phyloP scores from a whole-genome alignment of 2,888 invertebrate species.

The Tenthredo amoena region DNA sequence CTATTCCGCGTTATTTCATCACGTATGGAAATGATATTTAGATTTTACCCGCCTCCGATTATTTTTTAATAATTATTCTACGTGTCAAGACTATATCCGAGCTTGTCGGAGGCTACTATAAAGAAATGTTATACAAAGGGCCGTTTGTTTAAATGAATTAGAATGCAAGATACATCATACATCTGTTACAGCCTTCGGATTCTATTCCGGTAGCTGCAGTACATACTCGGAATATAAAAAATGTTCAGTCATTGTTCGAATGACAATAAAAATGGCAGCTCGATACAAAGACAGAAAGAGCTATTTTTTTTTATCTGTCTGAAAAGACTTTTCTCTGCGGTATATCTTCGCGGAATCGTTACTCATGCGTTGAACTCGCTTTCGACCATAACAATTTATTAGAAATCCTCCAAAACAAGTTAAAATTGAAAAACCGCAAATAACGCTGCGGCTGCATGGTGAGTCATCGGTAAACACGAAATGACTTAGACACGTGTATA shows the following conservation, averaged over 20 bases:
- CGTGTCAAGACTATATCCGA: neutral
- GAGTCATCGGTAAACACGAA: conserved; percentile 28
- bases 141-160: conserved; percentile 59
- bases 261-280: conserved; percentile 12
- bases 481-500: neutral
- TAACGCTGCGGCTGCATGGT: neutral
- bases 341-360: conserved; percentile 2
- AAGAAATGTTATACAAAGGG: neutral
- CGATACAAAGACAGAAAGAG: neutral
- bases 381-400: neutral
- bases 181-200: conserved; percentile 60
- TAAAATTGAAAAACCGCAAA: neutral
- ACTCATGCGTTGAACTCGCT: conserved; percentile 1
- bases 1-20: neutral
- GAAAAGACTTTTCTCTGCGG: neutral
- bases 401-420: neutral
- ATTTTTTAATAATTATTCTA: neutral
- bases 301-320: neutral
- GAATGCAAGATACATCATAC: conserved; percentile 67
- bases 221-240: conserved; percentile 66
- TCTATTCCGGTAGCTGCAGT: conserved; percentile 61
- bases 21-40: neutral
- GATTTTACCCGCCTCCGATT: neutral
- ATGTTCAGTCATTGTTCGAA: conserved; percentile 26
- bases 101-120: neutral